These are phyloP conservation scores for Scolopax bukidnonensis DNA, from an alignment of 2,797 vertebrate genomes.

Conservation along the genomic window DNA sequence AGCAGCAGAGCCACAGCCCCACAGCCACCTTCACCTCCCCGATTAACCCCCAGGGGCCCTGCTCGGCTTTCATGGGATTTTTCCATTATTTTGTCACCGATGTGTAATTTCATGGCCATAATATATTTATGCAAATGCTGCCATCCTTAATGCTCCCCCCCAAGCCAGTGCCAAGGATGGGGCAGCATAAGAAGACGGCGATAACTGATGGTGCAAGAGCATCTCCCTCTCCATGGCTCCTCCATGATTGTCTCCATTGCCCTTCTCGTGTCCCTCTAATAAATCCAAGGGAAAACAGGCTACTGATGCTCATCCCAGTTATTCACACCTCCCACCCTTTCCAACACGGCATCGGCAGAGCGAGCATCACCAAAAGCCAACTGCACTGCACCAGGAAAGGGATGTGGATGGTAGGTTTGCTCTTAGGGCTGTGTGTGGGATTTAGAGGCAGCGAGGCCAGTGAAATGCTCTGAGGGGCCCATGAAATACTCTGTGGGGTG, in stretches of 20 bases:
- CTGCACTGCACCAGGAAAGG: neutral
- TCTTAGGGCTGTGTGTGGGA: neutral
- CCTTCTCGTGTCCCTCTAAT: neutral
- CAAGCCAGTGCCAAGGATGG: neutral
- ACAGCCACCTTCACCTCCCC: accelerated
- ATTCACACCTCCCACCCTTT: neutral
- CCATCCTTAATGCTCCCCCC: neutral
- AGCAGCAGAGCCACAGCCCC: neutral
- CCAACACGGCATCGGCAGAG: accelerated
- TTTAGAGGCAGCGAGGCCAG: neutral
- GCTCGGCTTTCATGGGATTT: neutral
- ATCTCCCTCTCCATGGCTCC: neutral
- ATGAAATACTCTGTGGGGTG: neutral
- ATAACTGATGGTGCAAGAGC: neutral
- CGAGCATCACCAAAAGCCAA: accelerated
- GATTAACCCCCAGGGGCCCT: neutral
- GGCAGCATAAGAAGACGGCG: neutral
- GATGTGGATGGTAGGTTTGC: neutral
- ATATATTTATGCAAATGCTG: neutral
- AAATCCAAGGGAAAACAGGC: neutral
- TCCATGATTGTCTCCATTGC: neutral
- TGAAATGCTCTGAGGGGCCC: neutral
- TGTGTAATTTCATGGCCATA: neutral
- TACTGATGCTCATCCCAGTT: neutral
- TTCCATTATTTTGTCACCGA: neutral